These are phyloP conservation scores for Malachius bipustulatus DNA, from an alignment of 2,888 invertebrate species.

Conservation along the genomic window DNA sequence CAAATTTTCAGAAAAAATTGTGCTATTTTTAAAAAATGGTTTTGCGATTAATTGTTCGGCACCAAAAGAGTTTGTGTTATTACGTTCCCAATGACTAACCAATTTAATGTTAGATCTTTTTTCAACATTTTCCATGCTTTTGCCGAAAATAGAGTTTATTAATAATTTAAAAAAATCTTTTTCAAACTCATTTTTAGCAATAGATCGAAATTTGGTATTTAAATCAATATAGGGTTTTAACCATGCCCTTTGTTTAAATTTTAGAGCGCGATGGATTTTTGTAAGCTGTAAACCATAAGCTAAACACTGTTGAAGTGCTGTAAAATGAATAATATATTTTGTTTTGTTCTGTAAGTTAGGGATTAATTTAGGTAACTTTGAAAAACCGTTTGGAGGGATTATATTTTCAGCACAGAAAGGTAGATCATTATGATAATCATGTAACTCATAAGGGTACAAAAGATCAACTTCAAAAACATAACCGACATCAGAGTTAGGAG, in stretches of 20 bases:
- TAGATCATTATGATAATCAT: conserved; percentile 25
- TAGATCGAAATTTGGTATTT: conserved; percentile 27
- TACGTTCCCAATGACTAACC: too few relatives aligned
- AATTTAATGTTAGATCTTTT: too few relatives aligned
- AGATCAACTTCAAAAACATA: conserved; percentile 36
- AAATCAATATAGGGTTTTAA: conserved; percentile 29
- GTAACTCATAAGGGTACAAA: conserved; percentile 30
- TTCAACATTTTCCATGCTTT: conserved; percentile 21
- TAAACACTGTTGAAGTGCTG: conserved; percentile 22
- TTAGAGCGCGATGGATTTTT: conserved; percentile 25
- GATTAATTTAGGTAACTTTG: conserved; percentile 19
- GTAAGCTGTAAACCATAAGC: conserved; percentile 20
- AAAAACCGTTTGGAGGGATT: conserved; percentile 12
- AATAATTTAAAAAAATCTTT: conserved; percentile 15
- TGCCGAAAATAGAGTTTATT: conserved; percentile 23
- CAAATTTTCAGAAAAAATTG: too few relatives aligned
- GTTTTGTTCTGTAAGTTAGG: conserved; percentile 20
- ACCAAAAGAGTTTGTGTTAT: too few relatives aligned
- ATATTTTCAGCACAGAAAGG: conserved; percentile 21
- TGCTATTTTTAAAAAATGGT: too few relatives aligned
- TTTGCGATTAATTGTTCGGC: too few relatives aligned
- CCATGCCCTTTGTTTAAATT: conserved; percentile 31
- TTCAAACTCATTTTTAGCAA: conserved; percentile 15
- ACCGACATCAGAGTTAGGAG: conserved; percentile 20
- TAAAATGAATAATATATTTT: conserved; percentile 24